Conservation (phyloP, 37 sponge, comb jelly and placozoan species). For the Dysidea cf. avara region DNA sequence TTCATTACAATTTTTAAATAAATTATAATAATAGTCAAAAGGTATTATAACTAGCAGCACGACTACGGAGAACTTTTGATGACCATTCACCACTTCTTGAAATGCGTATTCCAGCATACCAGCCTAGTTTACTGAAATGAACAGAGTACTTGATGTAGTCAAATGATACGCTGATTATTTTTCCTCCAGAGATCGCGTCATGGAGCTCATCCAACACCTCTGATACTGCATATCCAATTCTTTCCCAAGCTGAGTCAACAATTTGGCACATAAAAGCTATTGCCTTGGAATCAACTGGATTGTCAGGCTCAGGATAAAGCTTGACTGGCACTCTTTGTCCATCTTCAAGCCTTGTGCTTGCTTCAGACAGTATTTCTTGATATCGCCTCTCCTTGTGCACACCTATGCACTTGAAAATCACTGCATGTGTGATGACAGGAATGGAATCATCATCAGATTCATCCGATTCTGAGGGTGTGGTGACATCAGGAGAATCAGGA, state of each 20-base stretch:
- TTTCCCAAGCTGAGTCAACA: neutral
- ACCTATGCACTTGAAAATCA: constrained; percentile 2
- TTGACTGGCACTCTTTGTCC: neutral
- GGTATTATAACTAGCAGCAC: too few relatives aligned
- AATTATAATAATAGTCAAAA: too few relatives aligned
- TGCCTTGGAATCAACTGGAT: neutral
- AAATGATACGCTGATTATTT: neutral
- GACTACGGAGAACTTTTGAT: too few relatives aligned
- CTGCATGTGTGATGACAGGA: neutral
- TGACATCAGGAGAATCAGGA: too few relatives aligned
- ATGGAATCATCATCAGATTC: too few relatives aligned
- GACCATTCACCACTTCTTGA: too few relatives aligned
- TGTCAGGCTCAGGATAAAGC: neutral
- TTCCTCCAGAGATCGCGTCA: neutral
- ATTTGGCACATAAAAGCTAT: constrained; percentile 6
- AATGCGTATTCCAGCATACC: too few relatives aligned
- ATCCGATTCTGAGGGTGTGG: too few relatives aligned
- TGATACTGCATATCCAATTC: neutral
- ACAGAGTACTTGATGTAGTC: neutral
- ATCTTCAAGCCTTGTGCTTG: neutral
- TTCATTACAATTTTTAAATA: too few relatives aligned
- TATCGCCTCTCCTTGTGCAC: neutral
- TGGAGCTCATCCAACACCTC: constrained; percentile 3
- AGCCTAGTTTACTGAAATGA: too few relatives aligned
- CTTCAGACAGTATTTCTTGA: neutral